These are phyloP conservation scores for Achatina immaculata DNA, from an alignment of 1,140 invertebrate species.

Conservation along the genomic window DNA sequence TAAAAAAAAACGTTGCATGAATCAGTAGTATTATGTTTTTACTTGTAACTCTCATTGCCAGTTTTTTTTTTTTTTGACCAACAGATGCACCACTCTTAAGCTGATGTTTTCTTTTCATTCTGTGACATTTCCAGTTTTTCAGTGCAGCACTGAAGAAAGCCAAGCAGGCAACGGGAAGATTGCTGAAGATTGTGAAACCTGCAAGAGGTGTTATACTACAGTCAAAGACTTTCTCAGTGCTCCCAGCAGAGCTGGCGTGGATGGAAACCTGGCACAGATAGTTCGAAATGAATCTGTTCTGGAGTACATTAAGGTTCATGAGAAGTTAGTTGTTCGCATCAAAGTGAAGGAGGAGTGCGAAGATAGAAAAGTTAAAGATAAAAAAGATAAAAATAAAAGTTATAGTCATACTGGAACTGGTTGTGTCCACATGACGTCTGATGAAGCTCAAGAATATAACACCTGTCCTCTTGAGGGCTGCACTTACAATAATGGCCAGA, in stretches of 20 bases:
- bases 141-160: background rate
- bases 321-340: conserved; percentile 14
- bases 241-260: too few species aligned
- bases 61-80: too few species aligned
- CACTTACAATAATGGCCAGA: background rate
- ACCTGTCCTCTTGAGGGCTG: background rate
- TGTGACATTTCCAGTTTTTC: background rate
- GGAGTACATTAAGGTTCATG: background rate
- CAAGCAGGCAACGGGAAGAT: background rate
- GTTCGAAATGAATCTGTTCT: background rate
- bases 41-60: too few species aligned
- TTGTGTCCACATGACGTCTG: background rate
- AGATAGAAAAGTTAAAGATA: too few species aligned
- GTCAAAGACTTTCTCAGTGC: background rate
- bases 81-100: too few species aligned
- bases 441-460: background rate
- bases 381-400: background rate
- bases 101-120: background rate
- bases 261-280: background rate
- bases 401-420: background rate
- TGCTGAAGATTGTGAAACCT: background rate
- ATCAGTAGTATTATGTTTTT: too few species aligned
- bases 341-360: background rate
- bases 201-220: background rate
- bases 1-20: too few species aligned